Evolutionary conservation across 2,888 invertebrate species (phyloP).

Genomic region (Pilophorus perplexus): DNA sequence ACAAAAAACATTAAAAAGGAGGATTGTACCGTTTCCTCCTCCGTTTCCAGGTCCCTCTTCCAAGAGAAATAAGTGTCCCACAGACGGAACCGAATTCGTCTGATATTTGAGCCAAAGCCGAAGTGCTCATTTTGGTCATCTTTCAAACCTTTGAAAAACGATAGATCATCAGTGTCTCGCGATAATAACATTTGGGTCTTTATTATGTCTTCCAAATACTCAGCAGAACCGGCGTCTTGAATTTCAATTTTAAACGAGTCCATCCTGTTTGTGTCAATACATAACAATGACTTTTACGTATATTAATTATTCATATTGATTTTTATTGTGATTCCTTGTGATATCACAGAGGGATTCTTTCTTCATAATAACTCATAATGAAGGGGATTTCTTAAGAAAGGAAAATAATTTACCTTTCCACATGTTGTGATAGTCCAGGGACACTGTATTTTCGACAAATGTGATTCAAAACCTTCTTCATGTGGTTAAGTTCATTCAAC

Average conservation of each 20-base stretch:
- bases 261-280: too few species aligned
- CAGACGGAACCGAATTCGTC: background rate
- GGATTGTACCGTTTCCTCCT: too few species aligned
- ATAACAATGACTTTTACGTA: too few species aligned
- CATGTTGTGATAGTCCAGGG: background rate
- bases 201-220: constrained; percentile 2
- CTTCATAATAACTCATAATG: background rate
- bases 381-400: background rate
- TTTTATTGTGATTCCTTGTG: too few species aligned
- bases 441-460: constrained; percentile 11
- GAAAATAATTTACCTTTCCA: constrained; percentile 7
- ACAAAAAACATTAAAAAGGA: too few species aligned
- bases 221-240: background rate
- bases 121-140: background rate
- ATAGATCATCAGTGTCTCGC: background rate
- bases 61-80: constrained; percentile 4
- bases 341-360: background rate
- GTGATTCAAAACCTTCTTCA: constrained; percentile 6
- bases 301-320: too few species aligned
- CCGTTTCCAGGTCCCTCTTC: too few species aligned
- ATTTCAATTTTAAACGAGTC: background rate
- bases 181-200: background rate
- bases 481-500: constrained; percentile 17
- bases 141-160: background rate
- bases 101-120: background rate